Conservation (phyloP, 2,113 vertebrate genomes). For the Tetrao urogallus region DNA sequence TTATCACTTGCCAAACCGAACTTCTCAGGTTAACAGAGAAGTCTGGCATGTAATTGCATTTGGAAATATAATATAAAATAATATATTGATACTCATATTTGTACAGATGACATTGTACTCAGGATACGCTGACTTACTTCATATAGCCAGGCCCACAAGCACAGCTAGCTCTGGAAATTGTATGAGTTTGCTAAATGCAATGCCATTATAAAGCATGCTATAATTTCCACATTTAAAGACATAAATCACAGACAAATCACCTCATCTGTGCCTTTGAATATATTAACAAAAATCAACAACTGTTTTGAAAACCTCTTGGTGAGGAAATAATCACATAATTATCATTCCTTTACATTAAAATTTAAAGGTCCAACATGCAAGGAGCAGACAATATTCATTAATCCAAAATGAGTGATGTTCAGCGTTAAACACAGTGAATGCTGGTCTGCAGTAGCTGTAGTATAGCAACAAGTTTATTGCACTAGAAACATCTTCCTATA, state of each 20-base stretch:
- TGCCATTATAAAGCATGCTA: background rate
- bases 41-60: background rate
- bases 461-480: background rate
- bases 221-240: background rate
- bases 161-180: background rate
- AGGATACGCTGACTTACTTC: background rate
- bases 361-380: background rate
- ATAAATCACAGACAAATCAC: background rate
- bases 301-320: background rate
- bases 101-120: background rate
- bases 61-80: background rate
- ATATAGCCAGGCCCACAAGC: background rate
- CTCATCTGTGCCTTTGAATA: background rate
- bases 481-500: background rate
- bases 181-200: background rate
- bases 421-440: background rate
- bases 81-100: background rate
- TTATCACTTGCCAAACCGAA: background rate
- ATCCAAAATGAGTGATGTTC: background rate
- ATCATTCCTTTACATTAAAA: background rate
- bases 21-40: background rate
- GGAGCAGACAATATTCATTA: background rate
- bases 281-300: background rate
- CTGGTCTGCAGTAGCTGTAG: background rate
- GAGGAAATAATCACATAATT: background rate